Base-by-base conservation (phyloP, 2,888 invertebrate species). In the Nomada lathburiana region DNA sequence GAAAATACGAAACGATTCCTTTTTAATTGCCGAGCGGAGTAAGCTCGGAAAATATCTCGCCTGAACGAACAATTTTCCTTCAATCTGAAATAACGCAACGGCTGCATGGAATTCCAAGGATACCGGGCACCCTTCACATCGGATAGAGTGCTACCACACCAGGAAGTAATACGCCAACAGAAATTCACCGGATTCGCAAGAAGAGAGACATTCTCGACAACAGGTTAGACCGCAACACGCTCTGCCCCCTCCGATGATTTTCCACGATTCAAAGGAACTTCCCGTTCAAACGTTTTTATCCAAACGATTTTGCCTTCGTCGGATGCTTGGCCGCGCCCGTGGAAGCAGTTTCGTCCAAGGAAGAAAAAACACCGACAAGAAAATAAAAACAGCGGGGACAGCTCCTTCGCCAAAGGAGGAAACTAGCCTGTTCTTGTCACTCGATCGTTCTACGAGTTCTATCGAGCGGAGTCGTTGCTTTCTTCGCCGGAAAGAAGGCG, bases 261-360 rank as follows among this genome's bases (percentile, higher is more conserved):
- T 36, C 44, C 53, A 57, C 72, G 71, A 72, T 76, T 73, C 73
- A 20, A 73, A 47, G 50, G 63, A 79, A 69, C 72, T 69, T 23
- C 23, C n/a, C 26, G 53, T 67, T 44, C n/a, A 4, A 23, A 20
- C 16, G 60, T 84, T 84, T 84, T 85, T 82, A 57, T 42, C 26
- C 3, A 18, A 50, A 63, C 52, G 67, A 36, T 86, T 86, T 79
- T 72, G 79, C 69, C 70, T 42, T 60, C 59, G 84, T 76, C 59
- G 53, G 64, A 74, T 59, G 60, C 29, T 59, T 29, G 59, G 29
- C 84, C 74, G 47, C 80, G 84, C 73, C 77, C 42, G 71, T 52
- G 36, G 55, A 50, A 64, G 62, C 65, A 69, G 57, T 29, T n/a
- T 20, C 20, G 20, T 7, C 2, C 20, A 13, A 11, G 4, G 20